Conservation (phyloP, 2,797 vertebrate genomes). For the Pseudochirops cupreus region DNA sequence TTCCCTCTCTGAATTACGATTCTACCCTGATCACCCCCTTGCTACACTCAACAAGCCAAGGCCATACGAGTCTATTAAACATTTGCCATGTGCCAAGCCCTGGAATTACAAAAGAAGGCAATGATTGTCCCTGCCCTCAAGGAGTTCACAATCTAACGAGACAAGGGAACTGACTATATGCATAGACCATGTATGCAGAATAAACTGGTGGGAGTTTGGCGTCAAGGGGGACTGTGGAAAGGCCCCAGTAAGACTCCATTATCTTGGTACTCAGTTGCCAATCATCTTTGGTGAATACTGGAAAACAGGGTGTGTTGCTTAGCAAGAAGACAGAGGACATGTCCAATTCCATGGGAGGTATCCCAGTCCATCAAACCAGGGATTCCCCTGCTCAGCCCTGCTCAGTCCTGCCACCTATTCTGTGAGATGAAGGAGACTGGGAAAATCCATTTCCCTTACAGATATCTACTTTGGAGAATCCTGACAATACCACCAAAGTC, state of each 20-base stretch:
- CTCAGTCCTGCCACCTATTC: neutral
- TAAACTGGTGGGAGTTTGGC: neutral
- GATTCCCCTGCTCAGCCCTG: neutral
- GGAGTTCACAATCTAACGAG: neutral
- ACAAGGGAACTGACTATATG: too few relatives aligned
- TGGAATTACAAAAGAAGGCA: neutral
- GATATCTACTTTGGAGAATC: neutral
- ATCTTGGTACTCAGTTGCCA: neutral
- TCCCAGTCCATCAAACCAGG: neutral
- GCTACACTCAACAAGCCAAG: neutral
- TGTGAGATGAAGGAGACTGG: neutral
- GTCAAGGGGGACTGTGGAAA: neutral
- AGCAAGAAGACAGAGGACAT: neutral
- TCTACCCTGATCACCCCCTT: neutral
- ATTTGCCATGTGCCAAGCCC: neutral
- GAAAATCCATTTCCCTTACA: neutral
- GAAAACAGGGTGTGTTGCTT: neutral
- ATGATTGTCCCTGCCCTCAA: neutral
- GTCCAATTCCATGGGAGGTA: neutral
- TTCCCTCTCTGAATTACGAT: neutral
- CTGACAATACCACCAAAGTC: neutral
- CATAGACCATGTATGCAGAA: neutral
- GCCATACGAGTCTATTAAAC: neutral
- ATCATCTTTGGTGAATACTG: neutral
- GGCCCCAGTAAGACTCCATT: neutral